These are phyloP conservation scores for Gobio occitaniae DNA, from an alignment of 2,797 vertebrate species.

Conservation along the genomic window DNA sequence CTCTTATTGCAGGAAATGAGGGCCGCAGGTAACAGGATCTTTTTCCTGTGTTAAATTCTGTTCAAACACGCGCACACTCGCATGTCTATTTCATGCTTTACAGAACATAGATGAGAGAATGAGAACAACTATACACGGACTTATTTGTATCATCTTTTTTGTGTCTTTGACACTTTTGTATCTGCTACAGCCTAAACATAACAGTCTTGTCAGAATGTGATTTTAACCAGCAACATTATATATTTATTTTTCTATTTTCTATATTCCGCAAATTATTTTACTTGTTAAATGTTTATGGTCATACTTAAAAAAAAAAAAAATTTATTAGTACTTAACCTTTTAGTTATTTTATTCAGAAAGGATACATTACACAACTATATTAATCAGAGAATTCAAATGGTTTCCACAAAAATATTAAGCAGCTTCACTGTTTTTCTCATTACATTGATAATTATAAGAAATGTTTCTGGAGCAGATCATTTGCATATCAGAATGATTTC, in stretches of 20 bases:
- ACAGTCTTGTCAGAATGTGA: conserved; percentile 19
- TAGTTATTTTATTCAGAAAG: neutral
- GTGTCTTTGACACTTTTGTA: neutral
- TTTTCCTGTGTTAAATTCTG: conserved; percentile 47
- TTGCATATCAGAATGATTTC: neutral
- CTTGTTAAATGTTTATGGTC: neutral
- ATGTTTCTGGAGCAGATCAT: neutral
- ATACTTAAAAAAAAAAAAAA: no score
- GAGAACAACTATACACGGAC: neutral
- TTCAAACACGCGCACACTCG: conserved; percentile 36
- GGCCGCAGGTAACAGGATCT: conserved; percentile 44
- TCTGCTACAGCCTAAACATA: neutral
- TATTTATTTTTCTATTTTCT: neutral
- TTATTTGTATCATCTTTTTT: neutral
- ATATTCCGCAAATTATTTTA: neutral
- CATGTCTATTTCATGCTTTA: conserved; percentile 2
- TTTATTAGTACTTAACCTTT: neutral
- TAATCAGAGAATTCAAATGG: neutral
- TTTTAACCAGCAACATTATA: neutral
- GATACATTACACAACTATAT: neutral
- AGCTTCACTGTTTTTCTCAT: neutral
- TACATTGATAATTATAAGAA: neutral
- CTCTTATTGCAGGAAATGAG: conserved; percentile 57
- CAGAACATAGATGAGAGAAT: neutral
- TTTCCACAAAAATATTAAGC: neutral